Evolutionary conservation across 2,888 invertebrate genomes (phyloP).

Genomic region (Slavum lentiscoides): DNA sequence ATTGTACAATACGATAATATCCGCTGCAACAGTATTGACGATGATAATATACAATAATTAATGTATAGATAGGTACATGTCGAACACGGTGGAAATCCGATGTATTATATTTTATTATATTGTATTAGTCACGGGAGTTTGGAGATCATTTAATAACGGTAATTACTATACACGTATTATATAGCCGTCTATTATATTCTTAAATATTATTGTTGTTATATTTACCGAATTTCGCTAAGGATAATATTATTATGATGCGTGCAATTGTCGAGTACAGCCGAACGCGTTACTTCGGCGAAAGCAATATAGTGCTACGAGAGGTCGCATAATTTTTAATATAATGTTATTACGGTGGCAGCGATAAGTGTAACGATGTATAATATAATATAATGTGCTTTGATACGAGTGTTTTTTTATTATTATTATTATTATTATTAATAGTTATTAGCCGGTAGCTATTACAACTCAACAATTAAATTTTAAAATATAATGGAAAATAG

Average conservation of each 20-base stretch:
- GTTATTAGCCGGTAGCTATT: too few species aligned
- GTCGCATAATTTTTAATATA: background rate
- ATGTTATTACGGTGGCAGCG: background rate
- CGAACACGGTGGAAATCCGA: constrained; percentile 16
- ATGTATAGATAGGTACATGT: background rate
- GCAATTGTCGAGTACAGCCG: background rate
- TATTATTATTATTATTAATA: too few species aligned
- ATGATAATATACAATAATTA: background rate
- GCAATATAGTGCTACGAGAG: background rate
- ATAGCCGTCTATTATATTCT: background rate
- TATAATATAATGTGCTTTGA: too few species aligned
- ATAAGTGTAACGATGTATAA: background rate
- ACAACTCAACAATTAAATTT: too few species aligned
- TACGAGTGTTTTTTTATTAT: too few species aligned
- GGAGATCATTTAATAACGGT: constrained; percentile 32
- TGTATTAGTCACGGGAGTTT: constrained; percentile 33
- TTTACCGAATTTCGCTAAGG: constrained; percentile 13
- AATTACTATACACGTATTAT: background rate
- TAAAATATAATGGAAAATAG: too few species aligned
- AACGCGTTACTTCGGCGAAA: constrained; percentile 1
- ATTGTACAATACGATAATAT: background rate
- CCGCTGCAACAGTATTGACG: background rate
- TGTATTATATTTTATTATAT: background rate
- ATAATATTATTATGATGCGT: background rate
- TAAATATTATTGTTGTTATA: background rate